phyloP scores from a whole-genome alignment of 2,888 invertebrate genomes.

The Ptychoptera albimana region DNA sequence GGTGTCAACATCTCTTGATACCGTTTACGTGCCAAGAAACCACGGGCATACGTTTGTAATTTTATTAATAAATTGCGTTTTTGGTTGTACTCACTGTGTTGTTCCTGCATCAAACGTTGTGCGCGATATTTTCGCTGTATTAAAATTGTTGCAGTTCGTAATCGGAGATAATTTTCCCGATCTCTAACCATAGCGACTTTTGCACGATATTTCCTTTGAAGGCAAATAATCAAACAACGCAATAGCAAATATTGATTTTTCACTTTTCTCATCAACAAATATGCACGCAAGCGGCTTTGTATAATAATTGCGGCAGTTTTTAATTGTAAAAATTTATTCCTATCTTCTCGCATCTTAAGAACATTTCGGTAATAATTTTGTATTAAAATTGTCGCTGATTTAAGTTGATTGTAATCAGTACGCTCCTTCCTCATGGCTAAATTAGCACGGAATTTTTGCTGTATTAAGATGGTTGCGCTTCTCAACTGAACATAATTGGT shows the following conservation, averaged over 20 bases:
- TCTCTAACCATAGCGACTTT: slow-evolving; percentile 7
- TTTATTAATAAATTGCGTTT: slow-evolving; percentile 15
- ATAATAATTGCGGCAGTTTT: slow-evolving; percentile 16
- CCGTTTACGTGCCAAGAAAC: slow-evolving; percentile 34
- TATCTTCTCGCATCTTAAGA: slow-evolving; percentile 12
- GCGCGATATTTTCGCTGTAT: slow-evolving; percentile 33
- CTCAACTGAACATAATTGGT: not conserved
- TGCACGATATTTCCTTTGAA: slow-evolving; percentile 29
- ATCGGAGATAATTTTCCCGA: slow-evolving; percentile 8
- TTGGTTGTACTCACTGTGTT: slow-evolving; percentile 19
- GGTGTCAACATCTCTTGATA: slow-evolving; percentile 32
- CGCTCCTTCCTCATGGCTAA: slow-evolving; percentile 13
- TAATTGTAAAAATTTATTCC: slow-evolving; percentile 14
- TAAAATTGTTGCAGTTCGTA: slow-evolving; percentile 21
- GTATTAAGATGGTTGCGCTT: slow-evolving; percentile 13
- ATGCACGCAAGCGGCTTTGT: slow-evolving; percentile 19
- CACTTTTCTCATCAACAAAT: slow-evolving; percentile 6
- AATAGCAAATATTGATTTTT: slow-evolving; percentile 13
- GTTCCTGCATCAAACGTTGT: slow-evolving; percentile 24
- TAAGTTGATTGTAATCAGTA: slow-evolving; percentile 13
- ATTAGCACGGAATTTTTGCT: slow-evolving; percentile 25
- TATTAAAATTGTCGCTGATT: slow-evolving; percentile 15
- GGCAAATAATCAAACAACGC: slow-evolving; percentile 13
- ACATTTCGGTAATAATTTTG: slow-evolving; percentile 16
- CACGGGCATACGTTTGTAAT: slow-evolving; percentile 33